Base-by-base conservation (phyloP, 2,888 invertebrate species). In the Tineola bisselliella region DNA sequence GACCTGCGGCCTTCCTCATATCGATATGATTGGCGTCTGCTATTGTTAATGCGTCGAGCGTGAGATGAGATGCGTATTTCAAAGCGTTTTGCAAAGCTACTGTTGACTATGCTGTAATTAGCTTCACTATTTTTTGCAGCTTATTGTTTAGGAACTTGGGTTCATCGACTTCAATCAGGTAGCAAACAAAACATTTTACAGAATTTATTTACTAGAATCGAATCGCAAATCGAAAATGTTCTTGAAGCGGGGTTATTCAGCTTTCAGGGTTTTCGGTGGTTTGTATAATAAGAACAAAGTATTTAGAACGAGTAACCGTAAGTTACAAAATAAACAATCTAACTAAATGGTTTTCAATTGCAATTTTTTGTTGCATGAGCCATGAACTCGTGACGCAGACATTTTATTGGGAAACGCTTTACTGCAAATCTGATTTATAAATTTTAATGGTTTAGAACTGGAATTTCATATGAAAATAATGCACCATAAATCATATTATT, bases 1-100 rank as follows among this genome's bases (percentile, higher is more conserved):
- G 48, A 52, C 31, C 33, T 62, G 64, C 63, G 65, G 65, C 65
- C 69, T 70, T 70, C 68, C 67, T 68, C 66, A 65, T 68, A 68
- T 68, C 67, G 65, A 68, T 67, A 66, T 64, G 67, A 65, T 65
- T 66, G 66, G 65, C 61, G 62, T 63, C 44, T 62, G 59, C 63
- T 62, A 69, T 70, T 70, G 69, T 69, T 67, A 61, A 59, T 33
- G 33, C 58, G 33, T 33, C 58, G 61, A 64, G 64, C 66, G 66
- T 67, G 65, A 65, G 67, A 67, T 66, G 67, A 66, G 65, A 64
- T 64, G 65, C 65, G 62, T 56, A 64, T 58, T 58, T 33, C 58
- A 15, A 58, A 58, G 33, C 25, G 57, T 57, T 57, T 57, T 57
- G 57, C 19, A 58, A 33, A 56, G n/a, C 56, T 18, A 18, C 18